Conservation (phyloP, 2,888 invertebrate genomes). For the Salticus scenicus region DNA sequence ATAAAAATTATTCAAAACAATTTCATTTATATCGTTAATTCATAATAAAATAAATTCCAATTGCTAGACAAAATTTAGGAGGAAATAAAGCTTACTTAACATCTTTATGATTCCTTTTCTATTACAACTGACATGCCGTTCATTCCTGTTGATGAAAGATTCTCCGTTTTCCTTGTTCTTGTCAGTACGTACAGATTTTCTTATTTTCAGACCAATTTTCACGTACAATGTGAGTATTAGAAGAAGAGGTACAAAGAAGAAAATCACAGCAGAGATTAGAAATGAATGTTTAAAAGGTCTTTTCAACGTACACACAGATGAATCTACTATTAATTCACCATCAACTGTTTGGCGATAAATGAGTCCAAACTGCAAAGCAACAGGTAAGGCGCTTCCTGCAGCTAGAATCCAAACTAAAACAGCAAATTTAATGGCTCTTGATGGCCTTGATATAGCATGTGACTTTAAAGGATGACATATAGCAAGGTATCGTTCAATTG, state of each 20-base stretch:
- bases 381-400: conserved; percentile 76
- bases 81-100: conserved; percentile 81
- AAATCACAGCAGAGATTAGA: conserved; percentile 85
- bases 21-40: no score
- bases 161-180: conserved; percentile 14
- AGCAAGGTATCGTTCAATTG: conserved; percentile 89
- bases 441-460: conserved; percentile 76
- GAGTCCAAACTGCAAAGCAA: conserved; percentile 85
- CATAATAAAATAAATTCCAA: no score
- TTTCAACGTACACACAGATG: conserved; percentile 76
- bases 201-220: conserved; percentile 75
- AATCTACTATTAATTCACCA: conserved; percentile 78
- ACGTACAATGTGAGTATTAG: conserved; percentile 86
- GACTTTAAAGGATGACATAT: conserved; percentile 88
- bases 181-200: conserved; percentile 38
- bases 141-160: not conserved
- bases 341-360: conserved; percentile 73
- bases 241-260: conserved; percentile 91
- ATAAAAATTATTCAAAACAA: no score
- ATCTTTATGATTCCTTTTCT: conserved; percentile 78
- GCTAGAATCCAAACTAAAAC: conserved; percentile 87
- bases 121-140: conserved; percentile 18
- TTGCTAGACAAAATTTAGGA: no score
- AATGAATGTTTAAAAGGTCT: conserved; percentile 83
- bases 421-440: conserved; percentile 87